Evolutionary conservation across 2,888 invertebrate genomes (phyloP).

Genomic region (Limnephilus lunatus): DNA sequence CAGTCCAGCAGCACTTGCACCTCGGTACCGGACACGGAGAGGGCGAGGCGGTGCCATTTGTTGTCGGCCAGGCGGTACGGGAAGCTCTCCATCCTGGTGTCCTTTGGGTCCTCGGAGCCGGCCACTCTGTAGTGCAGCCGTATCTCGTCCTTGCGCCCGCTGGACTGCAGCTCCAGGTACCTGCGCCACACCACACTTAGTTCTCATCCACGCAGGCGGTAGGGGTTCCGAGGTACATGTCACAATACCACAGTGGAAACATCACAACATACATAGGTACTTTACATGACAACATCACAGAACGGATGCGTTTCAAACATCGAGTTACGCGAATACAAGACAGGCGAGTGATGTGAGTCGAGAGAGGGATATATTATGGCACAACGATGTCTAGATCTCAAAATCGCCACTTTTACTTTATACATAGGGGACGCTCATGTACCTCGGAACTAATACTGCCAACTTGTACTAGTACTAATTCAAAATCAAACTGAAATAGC

Average conservation of each 20-base stretch:
- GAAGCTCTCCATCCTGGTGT: constrained; percentile 89
- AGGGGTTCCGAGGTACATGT: constrained; percentile 76
- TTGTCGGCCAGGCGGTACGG: constrained; percentile 92
- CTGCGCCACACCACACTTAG: constrained; percentile 74
- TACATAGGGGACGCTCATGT: constrained; percentile 76
- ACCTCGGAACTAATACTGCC: constrained; percentile 75
- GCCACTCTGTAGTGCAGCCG: constrained; percentile 88
- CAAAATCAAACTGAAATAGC: background rate
- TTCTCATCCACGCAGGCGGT: constrained; percentile 27
- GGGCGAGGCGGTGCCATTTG: constrained; percentile 91
- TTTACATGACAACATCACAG: constrained; percentile 68
- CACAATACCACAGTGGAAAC: constrained; percentile 61
- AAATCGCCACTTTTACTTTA: constrained; percentile 73
- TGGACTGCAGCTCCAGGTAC: constrained; percentile 94
- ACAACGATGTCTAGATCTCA: constrained; percentile 77
- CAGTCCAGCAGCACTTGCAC: constrained; percentile 92
- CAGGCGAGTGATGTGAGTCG: constrained; percentile 41
- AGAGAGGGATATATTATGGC: constrained; percentile 36
- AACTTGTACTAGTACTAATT: background rate
- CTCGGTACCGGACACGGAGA: constrained; percentile 89
- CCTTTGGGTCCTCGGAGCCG: constrained; percentile 80
- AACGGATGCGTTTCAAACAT: constrained; percentile 72
- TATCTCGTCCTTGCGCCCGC: constrained; percentile 91
- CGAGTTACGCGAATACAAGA: constrained; percentile 66
- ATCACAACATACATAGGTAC: constrained; percentile 71